A percentile compares a stretch with the other conserved stretches of the same genome.
These are phyloP conservation scores for Rhinopomastus cyanomelas DNA, from an alignment of 2,113 vertebrate genomes.

Conservation along the genomic window DNA sequence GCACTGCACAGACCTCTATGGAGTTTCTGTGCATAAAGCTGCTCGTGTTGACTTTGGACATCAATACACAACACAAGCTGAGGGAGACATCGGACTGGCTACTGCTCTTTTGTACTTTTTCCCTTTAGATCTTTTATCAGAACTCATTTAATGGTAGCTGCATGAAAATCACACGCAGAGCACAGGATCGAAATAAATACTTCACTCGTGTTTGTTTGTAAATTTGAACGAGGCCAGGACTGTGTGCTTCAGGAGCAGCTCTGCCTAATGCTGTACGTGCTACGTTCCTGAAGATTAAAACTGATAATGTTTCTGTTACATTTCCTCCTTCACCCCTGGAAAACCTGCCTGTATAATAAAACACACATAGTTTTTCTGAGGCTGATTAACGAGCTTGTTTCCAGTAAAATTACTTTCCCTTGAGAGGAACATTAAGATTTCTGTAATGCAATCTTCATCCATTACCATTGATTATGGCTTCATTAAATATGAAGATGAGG, in stretches of 20 bases:
- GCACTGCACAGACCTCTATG: background rate
- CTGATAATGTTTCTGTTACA: background rate
- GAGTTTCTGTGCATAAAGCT: background rate
- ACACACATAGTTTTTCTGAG: background rate
- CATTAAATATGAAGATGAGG: constrained; percentile 69
- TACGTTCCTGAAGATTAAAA: background rate
- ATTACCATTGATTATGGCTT: constrained; percentile 66
- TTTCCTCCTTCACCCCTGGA: constrained; percentile 1
- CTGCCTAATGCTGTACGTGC: background rate
- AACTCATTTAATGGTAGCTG: background rate
- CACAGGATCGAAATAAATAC: background rate
- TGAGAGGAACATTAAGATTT: constrained; percentile 53
- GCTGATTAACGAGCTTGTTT: constrained; percentile 58
- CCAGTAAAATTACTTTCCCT: constrained; percentile 62
- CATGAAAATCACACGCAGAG: background rate
- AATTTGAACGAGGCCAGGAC: background rate
- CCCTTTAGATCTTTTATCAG: background rate
- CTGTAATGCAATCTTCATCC: constrained; percentile 61
- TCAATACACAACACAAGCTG: background rate
- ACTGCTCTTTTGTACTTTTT: background rate
- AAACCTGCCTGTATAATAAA: constrained; percentile 33
- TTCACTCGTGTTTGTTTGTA: background rate
- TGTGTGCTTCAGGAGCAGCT: background rate
- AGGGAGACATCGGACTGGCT: background rate
- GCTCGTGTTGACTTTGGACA: background rate